Base-by-base conservation (phyloP, 2,888 invertebrate species). In the Nemapogon koenigi region DNA sequence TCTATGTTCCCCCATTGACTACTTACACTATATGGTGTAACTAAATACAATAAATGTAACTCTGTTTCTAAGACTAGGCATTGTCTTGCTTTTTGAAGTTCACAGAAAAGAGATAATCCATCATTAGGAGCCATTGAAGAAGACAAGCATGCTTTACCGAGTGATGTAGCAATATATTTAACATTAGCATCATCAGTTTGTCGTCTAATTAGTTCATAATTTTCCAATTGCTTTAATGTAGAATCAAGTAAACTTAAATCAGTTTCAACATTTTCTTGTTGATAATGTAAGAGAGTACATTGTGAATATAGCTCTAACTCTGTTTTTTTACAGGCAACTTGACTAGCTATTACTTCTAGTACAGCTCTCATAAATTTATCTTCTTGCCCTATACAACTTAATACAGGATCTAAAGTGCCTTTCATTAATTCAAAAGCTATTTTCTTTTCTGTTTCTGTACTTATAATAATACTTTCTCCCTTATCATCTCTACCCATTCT, bases 61-160 rank as follows among this genome's bases (percentile, higher is more conserved):
- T 99, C 98, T 38, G 91, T 93, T 59, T 97, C 95, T 8, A 99
- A 71, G 0, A 95, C 95, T 57, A 99, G 89, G 55, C 91, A 90
- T 50, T 90, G 88, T 6, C 95, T 82, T 1, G 97, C 95, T 62
- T 88, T 90, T 62, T 94, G 90, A 16, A 99, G 66, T 64, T 98
- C 98, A 44, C 88, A 83, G 57, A 97, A 93, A 28, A 99, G 82
- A 13, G 89, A 83, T 6, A 97, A 73, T 0, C 94, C 97, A 62
- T 98, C 96, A 58, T 91, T 90, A 0, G 98, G 97, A n/a, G 94
- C 89, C 67, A 99, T 85, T 0, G 96, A 92, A 0, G 97, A 94
- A 14, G 94, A 84, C 15, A 98, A 79, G 57, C 97, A 94, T 13
- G 98, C 99, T 57, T 89, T 87, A 0, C 96, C 98, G 38, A 99